Percentiles rank a stretch among this genome's conserved stretches.
Conservation (phyloP, 2,797 vertebrate species). For the Syngnathus rostellatus region DNA sequence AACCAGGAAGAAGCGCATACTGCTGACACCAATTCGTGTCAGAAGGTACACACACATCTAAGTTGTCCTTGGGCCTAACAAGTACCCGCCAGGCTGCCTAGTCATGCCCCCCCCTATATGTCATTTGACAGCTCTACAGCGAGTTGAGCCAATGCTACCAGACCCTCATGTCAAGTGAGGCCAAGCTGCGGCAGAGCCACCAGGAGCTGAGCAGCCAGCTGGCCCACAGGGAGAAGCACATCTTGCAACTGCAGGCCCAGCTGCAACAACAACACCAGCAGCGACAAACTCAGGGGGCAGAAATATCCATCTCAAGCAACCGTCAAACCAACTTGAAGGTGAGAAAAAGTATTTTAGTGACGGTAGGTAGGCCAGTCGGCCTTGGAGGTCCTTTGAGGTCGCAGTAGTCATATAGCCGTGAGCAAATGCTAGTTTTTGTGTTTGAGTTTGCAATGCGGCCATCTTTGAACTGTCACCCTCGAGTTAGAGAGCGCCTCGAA, state of each 20-base stretch:
- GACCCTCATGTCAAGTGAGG: constrained; percentile 74
- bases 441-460: constrained; percentile 28
- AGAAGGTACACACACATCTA: constrained; percentile 66
- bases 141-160: constrained; percentile 83
- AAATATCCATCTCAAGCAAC: constrained; percentile 32
- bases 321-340: constrained; percentile 71
- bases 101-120: constrained; percentile 18
- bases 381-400: constrained; percentile 41
- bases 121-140: constrained; percentile 75
- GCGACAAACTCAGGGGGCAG: constrained; percentile 23
- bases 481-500: constrained; percentile 23
- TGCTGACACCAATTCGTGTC: constrained; percentile 78
- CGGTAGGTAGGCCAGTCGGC: constrained; percentile 2
- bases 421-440: constrained; percentile 31
- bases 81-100: constrained; percentile 7
- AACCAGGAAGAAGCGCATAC: constrained; percentile 82
- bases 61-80: too few relatives aligned
- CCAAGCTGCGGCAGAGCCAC: constrained; percentile 72
- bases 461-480: constrained; percentile 48
- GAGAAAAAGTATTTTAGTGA: constrained; percentile 26
- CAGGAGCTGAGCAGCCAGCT: constrained; percentile 71
- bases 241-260: constrained; percentile 74
- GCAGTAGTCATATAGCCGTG: constrained; percentile 24
- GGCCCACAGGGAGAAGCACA: constrained; percentile 72
- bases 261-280: constrained; percentile 43